Evolutionary conservation across 2,888 invertebrate species (phyloP).

Genomic region (Opisthograptis luteolata): DNA sequence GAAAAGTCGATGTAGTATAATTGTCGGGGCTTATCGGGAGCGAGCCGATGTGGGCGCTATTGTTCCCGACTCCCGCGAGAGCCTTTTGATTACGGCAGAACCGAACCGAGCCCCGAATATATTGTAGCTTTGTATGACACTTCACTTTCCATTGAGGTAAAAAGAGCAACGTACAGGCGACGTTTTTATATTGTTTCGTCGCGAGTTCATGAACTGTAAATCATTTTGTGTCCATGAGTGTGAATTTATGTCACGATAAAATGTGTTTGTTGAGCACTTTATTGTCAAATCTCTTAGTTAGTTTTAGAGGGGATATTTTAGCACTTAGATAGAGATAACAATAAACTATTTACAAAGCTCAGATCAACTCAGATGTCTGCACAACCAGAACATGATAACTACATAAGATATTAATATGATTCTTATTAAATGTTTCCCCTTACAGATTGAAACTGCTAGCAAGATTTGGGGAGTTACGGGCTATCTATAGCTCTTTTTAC

Average conservation of each 20-base stretch:
- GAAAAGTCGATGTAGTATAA: conserved; percentile 85
- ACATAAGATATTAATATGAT: too few relatives aligned
- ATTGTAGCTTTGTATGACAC: conserved; percentile 81
- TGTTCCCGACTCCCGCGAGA: conserved; percentile 82
- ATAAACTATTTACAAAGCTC: conserved; percentile 14
- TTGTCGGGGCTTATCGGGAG: conserved; percentile 81
- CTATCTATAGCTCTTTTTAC: conserved; percentile 64
- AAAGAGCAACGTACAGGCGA: conserved; percentile 61
- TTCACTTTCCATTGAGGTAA: conserved; percentile 74
- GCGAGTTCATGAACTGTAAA: conserved; percentile 32
- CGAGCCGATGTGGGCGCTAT: conserved; percentile 81
- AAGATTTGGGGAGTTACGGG: conserved; percentile 58
- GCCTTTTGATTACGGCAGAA: conserved; percentile 80
- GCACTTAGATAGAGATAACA: conserved; percentile 28
- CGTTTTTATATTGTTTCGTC: conserved; percentile 47
- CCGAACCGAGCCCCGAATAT: conserved; percentile 73
- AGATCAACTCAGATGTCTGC: too few relatives aligned
- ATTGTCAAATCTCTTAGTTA: conserved; percentile 16
- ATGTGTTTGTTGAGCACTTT: conserved; percentile 2
- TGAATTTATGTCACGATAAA: conserved; percentile 15
- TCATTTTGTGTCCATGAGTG: conserved; percentile 21
- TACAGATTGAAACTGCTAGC: conserved; percentile 45
- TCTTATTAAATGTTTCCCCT: conserved; percentile 35
- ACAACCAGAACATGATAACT: too few relatives aligned
- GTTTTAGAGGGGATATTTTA: conserved; percentile 19